Percentiles rank a stretch among this genome's conserved stretches.
These are phyloP conservation scores for Lophius americanus DNA, from an alignment of 2,797 vertebrate genomes.

Conservation along the genomic window DNA sequence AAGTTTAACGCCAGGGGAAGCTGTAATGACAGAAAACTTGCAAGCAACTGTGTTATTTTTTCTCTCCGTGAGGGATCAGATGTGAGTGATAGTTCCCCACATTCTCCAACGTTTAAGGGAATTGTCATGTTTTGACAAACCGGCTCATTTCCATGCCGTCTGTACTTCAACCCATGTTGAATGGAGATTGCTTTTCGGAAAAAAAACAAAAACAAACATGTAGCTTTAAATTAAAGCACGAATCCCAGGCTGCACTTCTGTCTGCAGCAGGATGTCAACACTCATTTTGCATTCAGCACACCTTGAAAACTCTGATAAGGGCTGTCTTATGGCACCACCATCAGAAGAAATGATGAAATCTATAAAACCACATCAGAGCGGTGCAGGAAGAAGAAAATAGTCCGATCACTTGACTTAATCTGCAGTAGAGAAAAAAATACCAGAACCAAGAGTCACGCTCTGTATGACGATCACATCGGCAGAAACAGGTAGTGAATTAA, in stretches of 20 bases:
- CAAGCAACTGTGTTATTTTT: conserved; percentile 25
- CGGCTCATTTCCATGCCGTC: too few species aligned
- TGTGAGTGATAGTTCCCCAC: too few species aligned
- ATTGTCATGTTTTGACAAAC: too few species aligned
- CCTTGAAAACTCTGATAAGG: conserved; percentile 1
- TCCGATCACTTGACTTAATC: not conserved
- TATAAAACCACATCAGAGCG: not conserved
- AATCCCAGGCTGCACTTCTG: conserved; percentile 30
- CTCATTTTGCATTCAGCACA: conserved; percentile 20
- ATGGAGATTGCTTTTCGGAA: conserved; percentile 27
- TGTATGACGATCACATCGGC: too few species aligned
- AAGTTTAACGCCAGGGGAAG: conserved; percentile 29
- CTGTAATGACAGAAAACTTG: conserved; percentile 28
- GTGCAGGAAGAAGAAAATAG: not conserved
- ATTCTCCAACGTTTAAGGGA: too few species aligned
- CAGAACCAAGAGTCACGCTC: too few species aligned
- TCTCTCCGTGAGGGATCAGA: not conserved
- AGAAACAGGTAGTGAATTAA: too few species aligned
- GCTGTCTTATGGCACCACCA: not conserved
- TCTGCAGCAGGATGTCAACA: conserved; percentile 39
- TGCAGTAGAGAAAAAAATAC: too few species aligned
- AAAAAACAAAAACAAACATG: conserved; percentile 14
- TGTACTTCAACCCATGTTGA: too few species aligned
- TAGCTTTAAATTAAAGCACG: conserved; percentile 68
- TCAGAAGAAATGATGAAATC: conserved; percentile 7